Conservation (phyloP, 2,113 vertebrate genomes). For the Rhinogobius similis region DNA sequence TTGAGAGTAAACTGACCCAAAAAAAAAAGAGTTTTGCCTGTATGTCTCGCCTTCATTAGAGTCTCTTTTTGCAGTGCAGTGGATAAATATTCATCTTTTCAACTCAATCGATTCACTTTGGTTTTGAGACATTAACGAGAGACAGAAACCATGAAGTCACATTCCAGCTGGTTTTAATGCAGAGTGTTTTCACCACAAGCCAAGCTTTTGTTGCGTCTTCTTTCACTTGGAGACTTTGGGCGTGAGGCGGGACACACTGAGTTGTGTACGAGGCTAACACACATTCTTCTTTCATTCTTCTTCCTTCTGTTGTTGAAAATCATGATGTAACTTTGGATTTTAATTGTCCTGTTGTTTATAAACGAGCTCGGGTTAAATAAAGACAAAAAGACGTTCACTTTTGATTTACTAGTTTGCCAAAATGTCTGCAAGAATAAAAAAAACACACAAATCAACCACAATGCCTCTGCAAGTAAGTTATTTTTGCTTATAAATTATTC, state of each 20-base stretch:
- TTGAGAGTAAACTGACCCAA: too few relatives aligned
- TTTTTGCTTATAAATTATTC: too few relatives aligned
- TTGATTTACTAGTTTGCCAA: too few relatives aligned
- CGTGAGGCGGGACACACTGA: neutral
- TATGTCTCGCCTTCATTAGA: too few relatives aligned
- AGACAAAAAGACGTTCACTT: too few relatives aligned
- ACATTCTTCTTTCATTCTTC: neutral
- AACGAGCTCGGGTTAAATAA: neutral
- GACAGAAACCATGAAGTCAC: neutral
- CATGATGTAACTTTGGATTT: neutral
- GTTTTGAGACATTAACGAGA: neutral
- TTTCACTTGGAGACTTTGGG: too few relatives aligned
- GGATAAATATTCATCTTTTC: constrained; percentile 2
- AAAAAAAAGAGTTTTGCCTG: too few relatives aligned
- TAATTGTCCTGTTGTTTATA: neutral
- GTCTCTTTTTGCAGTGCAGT: neutral
- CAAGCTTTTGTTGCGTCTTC: too few relatives aligned
- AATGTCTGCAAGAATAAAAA: too few relatives aligned
- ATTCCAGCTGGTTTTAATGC: neutral
- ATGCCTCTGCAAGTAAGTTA: too few relatives aligned
- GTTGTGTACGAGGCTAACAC: neutral
- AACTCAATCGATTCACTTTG: constrained; percentile 7
- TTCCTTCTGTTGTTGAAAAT: neutral
- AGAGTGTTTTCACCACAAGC: neutral
- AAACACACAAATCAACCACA: too few relatives aligned